A percentile compares a stretch with the other conserved stretches of the same genome.
phyloP scores from a whole-genome alignment of 1,140 invertebrate species.

The Prorops nasuta region DNA sequence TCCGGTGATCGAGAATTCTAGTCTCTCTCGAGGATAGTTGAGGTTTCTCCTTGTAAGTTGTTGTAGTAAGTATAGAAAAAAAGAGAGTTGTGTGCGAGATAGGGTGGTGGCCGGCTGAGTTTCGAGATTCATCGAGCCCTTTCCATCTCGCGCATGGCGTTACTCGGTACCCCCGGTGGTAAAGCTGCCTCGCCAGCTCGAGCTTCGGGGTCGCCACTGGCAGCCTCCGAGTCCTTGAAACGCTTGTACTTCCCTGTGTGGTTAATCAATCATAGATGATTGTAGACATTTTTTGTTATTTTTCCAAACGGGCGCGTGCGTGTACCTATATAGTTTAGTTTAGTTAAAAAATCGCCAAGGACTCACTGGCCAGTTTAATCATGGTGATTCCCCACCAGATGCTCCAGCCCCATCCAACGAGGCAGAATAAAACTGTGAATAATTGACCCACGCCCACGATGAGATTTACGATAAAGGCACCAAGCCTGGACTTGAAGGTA shows the following conservation, averaged over 20 bases:
- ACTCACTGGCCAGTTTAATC: slow-evolving; percentile 73
- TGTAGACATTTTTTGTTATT: no score
- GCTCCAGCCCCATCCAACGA: slow-evolving; percentile 97
- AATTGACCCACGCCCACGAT: slow-evolving; percentile 82
- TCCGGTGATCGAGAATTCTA: neutral
- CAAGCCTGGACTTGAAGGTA: slow-evolving; percentile 68
- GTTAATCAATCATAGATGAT: slow-evolving; percentile 2
- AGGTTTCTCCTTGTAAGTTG: neutral
- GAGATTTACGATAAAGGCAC: slow-evolving; percentile 78
- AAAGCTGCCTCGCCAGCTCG: slow-evolving; percentile 32
- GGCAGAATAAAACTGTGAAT: slow-evolving; percentile 90
- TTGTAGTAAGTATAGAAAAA: neutral
- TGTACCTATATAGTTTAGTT: no score
- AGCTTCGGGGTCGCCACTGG: slow-evolving; percentile 42
- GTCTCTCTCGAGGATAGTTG: neutral
- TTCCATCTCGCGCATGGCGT: slow-evolving; percentile 40
- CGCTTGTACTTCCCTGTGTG: slow-evolving; percentile 50
- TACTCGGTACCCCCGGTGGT: slow-evolving; percentile 43
- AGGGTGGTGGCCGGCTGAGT: no score
- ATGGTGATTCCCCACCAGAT: slow-evolving; percentile 95
- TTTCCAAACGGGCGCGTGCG: no score
- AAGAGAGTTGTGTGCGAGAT: neutral
- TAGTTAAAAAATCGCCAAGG: no score
- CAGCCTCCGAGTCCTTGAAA: slow-evolving; percentile 46
- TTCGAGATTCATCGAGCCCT: slow-evolving; percentile 42